Base-by-base conservation (phyloP, 2,888 invertebrate genomes). In the Ecdyonurus torrentis region DNA sequence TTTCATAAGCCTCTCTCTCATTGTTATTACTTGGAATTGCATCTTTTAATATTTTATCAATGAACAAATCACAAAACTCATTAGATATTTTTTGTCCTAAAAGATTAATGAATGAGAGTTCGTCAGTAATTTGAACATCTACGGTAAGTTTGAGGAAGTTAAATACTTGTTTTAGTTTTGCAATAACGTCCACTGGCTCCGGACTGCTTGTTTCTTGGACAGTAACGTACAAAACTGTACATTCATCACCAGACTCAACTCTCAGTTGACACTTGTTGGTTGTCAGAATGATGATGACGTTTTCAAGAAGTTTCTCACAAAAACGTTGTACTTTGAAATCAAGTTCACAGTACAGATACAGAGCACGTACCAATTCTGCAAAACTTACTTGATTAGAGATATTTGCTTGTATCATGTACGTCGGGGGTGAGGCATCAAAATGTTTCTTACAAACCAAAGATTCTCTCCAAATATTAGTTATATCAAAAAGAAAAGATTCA, bases 1-100 rank as follows among this genome's bases (percentile, higher is more conserved):
- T 76, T 2, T 77, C 76, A 68, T 87, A 91, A 20, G 76, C 78
- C 67, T 84, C 80, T 64, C 90, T 76, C 66, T 87, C 89, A 63
- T 82, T 82, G 67, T 83, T 83, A 61, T 83, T 87, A 66, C 83
- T 84, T 0, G 93, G 93, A 69, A 92, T 84, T 0, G 89, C 86
- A 66, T 83, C 79, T 60, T 83, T 78, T 7, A 93, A 78, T 70
- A 91, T 91, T 69, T 89, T 82, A 66, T 84, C 81, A 2, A 89
- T 82, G 52, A 92, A 74, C 20, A 81, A 71, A 20, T 83, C 79
- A 23, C 85, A 79, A 68, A 91, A 81, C 59, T 83, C 80, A 63
- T 78, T 75, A 59, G 80, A 75, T 5, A 82, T 71, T 59, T 77
- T 71, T 25, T 74, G 74, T 2, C 81, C 78, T 55, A 82, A 71